Conservation (phyloP, 30 jellyfish, hydroid and myxozoan species). For the Aurelia sp. region DNA sequence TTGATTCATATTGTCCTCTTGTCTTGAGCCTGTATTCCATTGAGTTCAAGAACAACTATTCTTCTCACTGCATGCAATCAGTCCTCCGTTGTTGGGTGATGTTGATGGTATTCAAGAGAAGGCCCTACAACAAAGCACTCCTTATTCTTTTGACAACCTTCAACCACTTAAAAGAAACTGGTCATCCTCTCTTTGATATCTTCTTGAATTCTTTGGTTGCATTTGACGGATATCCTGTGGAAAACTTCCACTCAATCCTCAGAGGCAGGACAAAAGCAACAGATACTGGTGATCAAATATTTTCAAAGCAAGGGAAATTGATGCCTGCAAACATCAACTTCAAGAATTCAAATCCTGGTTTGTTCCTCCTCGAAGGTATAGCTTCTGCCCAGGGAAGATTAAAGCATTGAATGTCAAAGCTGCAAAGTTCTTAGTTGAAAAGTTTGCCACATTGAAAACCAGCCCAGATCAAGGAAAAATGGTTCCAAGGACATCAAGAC, state of each 20-base stretch:
- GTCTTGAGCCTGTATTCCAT: slow-evolving; percentile 38
- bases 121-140: slow-evolving; percentile 34
- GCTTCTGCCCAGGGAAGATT: slow-evolving; percentile 37
- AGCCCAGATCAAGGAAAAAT: slow-evolving; percentile 21
- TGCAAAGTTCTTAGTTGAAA: slow-evolving; percentile 14
- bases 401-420: slow-evolving; percentile 15
- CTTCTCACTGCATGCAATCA: slow-evolving; percentile 1
- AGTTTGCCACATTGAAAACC: slow-evolving; percentile 2
- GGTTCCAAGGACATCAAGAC: slow-evolving; percentile 14
- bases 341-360: slow-evolving; percentile 52
- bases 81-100: slow-evolving; percentile 30
- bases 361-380: slow-evolving; percentile 36
- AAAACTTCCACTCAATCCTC: slow-evolving; percentile 18
- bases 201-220: not conserved
- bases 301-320: slow-evolving; percentile 14
- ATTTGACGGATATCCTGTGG: slow-evolving; percentile 33
- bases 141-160: slow-evolving; percentile 11
- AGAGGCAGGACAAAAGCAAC: slow-evolving; percentile 43
- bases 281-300: slow-evolving; percentile 26
- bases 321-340: slow-evolving; percentile 30
- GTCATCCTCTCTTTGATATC: slow-evolving; percentile 7
- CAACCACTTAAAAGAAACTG: not conserved
- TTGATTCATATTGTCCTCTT: slow-evolving; percentile 26
- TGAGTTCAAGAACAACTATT: slow-evolving; percentile 27
- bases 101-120: slow-evolving; percentile 29